phyloP scores from a whole-genome alignment of 2,113 vertebrate species.

The Atlantisia rogersi region DNA sequence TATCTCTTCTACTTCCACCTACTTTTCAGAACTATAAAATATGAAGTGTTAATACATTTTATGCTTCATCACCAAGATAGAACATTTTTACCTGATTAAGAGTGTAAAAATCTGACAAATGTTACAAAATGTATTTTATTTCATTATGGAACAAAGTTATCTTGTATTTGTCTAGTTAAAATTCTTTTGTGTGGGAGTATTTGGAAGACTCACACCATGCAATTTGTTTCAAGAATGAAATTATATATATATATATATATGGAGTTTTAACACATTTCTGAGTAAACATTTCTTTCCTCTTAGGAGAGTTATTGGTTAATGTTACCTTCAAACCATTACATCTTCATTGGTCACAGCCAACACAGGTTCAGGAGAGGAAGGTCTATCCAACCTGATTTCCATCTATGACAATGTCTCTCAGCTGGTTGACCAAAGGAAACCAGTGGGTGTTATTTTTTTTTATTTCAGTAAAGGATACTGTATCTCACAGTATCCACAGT shows the following conservation, averaged over 20 bases:
- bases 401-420: no score
- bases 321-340: background rate
- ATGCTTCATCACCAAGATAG: background rate
- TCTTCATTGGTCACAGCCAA: background rate
- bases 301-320: background rate
- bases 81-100: background rate
- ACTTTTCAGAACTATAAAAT: background rate
- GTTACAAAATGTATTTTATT: background rate
- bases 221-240: background rate
- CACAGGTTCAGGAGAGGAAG: no score
- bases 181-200: background rate
- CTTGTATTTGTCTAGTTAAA: background rate
- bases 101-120: background rate
- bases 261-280: background rate
- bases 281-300: background rate
- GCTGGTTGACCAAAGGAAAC: no score
- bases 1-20: background rate
- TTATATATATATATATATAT: background rate
- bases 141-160: background rate
- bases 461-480: no score
- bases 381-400: no score
- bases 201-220: background rate
- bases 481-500: no score
- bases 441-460: no score
- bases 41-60: background rate